These are phyloP conservation scores for Bostrychus sinensis DNA, from an alignment of 2,113 vertebrate genomes.

Conservation along the genomic window DNA sequence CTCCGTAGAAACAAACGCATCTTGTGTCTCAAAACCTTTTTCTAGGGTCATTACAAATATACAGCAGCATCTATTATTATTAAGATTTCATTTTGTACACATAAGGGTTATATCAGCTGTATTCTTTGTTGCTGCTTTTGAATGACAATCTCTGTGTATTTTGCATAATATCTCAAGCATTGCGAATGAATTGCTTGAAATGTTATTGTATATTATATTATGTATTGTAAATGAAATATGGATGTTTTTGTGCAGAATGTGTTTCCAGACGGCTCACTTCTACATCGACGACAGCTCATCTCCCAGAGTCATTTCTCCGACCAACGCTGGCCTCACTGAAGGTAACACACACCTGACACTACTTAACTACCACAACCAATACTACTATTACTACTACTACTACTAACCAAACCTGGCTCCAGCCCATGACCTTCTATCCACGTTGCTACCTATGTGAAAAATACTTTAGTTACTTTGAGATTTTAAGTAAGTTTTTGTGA, in stretches of 20 bases:
- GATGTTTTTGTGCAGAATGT: slow-evolving; percentile 83
- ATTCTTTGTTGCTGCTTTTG: background rate
- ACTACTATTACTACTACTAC: no score
- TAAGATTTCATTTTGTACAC: background rate
- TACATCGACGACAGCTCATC: slow-evolving; percentile 93
- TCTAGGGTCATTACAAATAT: background rate
- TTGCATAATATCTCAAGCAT: background rate
- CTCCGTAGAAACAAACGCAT: slow-evolving; percentile 45
- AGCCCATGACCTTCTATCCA: no score
- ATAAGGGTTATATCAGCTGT: background rate
- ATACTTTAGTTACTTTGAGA: no score
- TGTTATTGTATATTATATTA: background rate
- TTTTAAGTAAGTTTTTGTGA: no score
- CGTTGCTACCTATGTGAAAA: no score
- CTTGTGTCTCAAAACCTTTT: background rate
- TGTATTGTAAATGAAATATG: background rate
- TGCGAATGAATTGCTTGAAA: background rate
- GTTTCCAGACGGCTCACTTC: slow-evolving; percentile 98
- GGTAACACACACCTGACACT: slow-evolving; percentile 44
- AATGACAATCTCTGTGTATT: background rate
- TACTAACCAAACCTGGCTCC: no score
- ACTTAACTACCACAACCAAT: no score
- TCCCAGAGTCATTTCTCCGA: slow-evolving; percentile 86
- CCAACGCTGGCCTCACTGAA: slow-evolving; percentile 44
- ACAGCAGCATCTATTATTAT: background rate